A percentile compares a stretch with the other conserved stretches of the same genome.
These are phyloP conservation scores for Kradibia gibbosae DNA, from an alignment of 1,140 invertebrate species.

Conservation along the genomic window DNA sequence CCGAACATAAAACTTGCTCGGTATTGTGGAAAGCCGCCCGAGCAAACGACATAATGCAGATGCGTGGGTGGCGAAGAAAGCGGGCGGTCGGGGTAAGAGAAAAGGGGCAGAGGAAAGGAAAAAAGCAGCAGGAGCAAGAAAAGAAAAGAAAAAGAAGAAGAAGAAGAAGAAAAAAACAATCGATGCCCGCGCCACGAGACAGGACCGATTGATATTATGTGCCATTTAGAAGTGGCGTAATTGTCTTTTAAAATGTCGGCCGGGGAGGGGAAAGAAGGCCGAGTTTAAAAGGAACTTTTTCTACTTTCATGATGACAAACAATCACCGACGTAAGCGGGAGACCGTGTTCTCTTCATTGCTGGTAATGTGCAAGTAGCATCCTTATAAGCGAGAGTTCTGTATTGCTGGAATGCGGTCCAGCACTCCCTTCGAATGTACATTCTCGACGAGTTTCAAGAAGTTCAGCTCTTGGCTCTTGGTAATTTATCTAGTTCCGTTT, in stretches of 20 bases:
- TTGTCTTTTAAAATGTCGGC: not conserved
- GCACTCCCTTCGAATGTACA: constrained; percentile 41
- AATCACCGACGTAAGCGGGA: constrained; percentile 17
- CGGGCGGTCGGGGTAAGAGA: too few relatives aligned
- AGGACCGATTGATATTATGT: too few relatives aligned
- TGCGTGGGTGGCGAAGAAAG: too few relatives aligned
- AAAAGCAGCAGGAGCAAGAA: too few relatives aligned
- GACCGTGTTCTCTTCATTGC: constrained; percentile 12
- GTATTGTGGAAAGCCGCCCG: too few relatives aligned
- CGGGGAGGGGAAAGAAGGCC: not conserved
- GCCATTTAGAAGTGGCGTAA: not conserved
- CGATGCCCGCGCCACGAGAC: too few relatives aligned
- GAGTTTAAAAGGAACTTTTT: not conserved
- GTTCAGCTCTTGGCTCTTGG: not conserved
- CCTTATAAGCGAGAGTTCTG: constrained; percentile 35
- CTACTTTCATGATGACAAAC: constrained; percentile 16
- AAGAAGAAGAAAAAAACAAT: too few relatives aligned
- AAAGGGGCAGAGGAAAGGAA: too few relatives aligned
- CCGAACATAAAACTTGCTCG: too few relatives aligned
- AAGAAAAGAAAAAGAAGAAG: too few relatives aligned
- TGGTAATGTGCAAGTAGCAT: constrained; percentile 13
- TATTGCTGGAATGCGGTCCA: constrained; percentile 34
- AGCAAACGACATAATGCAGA: too few relatives aligned
- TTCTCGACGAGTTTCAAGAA: constrained; percentile 26
- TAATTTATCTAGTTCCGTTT: constrained; percentile 30